Conservation (phyloP, 2,888 invertebrate species). For the Dastarcus helophoroides region DNA sequence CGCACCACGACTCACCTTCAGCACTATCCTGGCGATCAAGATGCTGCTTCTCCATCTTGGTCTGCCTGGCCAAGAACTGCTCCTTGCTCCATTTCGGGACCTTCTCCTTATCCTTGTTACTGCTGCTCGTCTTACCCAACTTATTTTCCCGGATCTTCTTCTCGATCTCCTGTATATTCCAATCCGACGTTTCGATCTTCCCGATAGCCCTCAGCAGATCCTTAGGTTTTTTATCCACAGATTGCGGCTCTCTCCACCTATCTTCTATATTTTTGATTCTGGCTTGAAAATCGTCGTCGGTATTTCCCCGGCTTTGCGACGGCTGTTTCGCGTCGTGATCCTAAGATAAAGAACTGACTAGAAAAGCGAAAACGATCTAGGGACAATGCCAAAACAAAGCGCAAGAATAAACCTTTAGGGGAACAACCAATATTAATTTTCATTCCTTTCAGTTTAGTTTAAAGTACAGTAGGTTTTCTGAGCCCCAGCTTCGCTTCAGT, state of each 20-base stretch:
- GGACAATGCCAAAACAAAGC: no score
- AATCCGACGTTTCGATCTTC: constrained; percentile 78
- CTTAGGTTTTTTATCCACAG: constrained; percentile 66
- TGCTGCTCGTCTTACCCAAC: constrained; percentile 45
- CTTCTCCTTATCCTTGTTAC: constrained; percentile 51
- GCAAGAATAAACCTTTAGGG: no score
- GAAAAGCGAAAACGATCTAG: no score
- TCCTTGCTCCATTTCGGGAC: constrained; percentile 89
- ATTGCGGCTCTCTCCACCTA: constrained; percentile 50
- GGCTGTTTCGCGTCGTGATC: constrained; percentile 27
- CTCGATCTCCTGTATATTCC: constrained; percentile 86
- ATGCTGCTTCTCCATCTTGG: constrained; percentile 57
- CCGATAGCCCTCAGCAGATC: constrained; percentile 80
- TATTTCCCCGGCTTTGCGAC: constrained; percentile 19
- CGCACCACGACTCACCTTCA: no score
- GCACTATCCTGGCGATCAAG: constrained; percentile 45
- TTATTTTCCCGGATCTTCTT: constrained; percentile 74
- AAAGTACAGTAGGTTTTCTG: no score
- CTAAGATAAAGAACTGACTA: no score
- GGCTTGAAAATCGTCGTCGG: constrained; percentile 49
- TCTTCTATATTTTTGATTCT: constrained; percentile 67
- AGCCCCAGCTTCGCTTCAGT: no score
- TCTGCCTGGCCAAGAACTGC: constrained; percentile 60
- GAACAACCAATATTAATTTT: no score
- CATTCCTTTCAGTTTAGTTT: no score